Evolutionary conservation across 1,140 invertebrate species (phyloP), one percentile per base, ranked within the genome.

Genomic region (Schmidtea mediterranea): DNA sequence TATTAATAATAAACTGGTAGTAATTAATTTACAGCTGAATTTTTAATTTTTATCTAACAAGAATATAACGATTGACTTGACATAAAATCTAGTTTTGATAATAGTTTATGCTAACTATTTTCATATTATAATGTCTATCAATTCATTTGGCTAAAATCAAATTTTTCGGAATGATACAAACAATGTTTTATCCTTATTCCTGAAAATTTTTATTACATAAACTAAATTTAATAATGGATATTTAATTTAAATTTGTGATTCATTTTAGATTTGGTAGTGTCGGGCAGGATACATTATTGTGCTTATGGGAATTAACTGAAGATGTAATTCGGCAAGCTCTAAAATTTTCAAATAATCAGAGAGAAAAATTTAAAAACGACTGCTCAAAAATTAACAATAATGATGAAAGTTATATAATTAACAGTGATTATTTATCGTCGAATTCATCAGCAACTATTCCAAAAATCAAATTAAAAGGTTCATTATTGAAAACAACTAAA

Each of bases 291-390:
- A 95, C 89, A 21, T 81, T 90, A 62, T 65, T 98, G 40, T 95
- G 89, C 68, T 69, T 98, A 43, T 97, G 90, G 90, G 90, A 98
- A 62, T 75, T 97, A 19, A 92, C 84, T 15, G 86, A 95, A 58
- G 87, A 97, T 63, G 74, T 89, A 39, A 66, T 94, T 26, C 72
- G 63, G 55, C 69, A 71, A 52, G 65, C 69, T 19, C n/a, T 45
- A 8, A 45, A 24, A 8, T 45, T 45, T 24, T 12, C 23, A 5
- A 21, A 21, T 5, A 15, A 21, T 24, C 21, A 45, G 5, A 21
- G 9, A 24, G 18, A 40, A 43, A 12, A 37, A 40, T 21, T 45
- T 3, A 5, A 43, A 3, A 43, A 5, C 21, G 23, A 18, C 16
- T 22, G 13, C 41, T 22, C 38, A 36, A 45, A 19, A 16, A 50